These are phyloP conservation scores for Rhinopithecus roxellana DNA, from an alignment of 2,113 vertebrate genomes.

Conservation along the genomic window DNA sequence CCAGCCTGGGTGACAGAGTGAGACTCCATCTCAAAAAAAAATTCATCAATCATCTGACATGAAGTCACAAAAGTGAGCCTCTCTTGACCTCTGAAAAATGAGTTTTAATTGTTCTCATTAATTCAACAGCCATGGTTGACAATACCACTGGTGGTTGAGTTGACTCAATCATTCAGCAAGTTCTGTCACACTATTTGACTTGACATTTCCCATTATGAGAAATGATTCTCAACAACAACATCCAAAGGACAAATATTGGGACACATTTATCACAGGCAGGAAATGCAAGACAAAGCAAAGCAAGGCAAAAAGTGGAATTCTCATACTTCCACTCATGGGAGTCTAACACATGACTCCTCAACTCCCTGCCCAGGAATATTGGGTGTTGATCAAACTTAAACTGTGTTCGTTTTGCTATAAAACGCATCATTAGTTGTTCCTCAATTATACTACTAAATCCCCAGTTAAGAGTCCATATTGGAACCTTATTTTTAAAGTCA, in stretches of 20 bases:
- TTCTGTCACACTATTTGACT: background rate
- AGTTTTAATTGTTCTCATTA: constrained; percentile 45
- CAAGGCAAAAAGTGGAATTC: background rate
- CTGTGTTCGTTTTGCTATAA: too few relatives aligned
- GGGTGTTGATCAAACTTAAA: background rate
- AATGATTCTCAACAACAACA: background rate
- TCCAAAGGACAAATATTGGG: background rate
- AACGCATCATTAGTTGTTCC: background rate
- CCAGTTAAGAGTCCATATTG: background rate
- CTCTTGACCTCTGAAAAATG: background rate
- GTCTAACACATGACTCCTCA: background rate
- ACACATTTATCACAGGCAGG: background rate
- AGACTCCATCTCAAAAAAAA: too few relatives aligned
- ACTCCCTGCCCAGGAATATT: background rate
- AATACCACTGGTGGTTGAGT: background rate
- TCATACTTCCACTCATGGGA: background rate
- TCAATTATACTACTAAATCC: background rate
- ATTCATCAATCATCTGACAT: background rate
- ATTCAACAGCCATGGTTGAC: background rate
- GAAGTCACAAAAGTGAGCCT: background rate
- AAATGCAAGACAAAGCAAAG: background rate
- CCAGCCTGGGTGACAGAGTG: too few relatives aligned
- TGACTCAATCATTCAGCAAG: background rate
- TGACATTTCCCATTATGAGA: background rate
- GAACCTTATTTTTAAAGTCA: background rate